phyloP scores from a whole-genome alignment of 2,797 vertebrate genomes.

The Uromys caudimaculatus region DNA sequence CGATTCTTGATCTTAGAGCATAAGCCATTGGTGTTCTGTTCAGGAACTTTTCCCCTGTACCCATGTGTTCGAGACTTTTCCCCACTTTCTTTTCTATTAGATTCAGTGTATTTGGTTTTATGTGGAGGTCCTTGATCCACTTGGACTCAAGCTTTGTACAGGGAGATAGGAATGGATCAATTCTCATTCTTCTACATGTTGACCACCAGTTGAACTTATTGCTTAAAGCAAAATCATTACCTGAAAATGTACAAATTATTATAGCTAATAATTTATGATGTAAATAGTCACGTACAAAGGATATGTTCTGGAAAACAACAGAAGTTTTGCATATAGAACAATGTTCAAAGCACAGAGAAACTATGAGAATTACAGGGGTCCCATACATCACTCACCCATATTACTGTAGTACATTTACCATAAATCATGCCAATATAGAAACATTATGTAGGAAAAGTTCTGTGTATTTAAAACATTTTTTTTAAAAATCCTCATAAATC shows the following conservation, averaged over 20 bases:
- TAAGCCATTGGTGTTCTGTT: too few relatives aligned
- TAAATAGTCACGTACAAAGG: constrained; percentile 45
- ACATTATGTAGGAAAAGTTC: neutral
- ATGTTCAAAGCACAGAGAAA: neutral
- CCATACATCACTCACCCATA: neutral
- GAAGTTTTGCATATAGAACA: constrained; percentile 39
- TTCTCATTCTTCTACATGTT: too few relatives aligned
- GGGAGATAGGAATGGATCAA: too few relatives aligned
- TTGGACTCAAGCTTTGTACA: too few relatives aligned
- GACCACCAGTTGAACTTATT: too few relatives aligned
- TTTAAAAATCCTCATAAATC: too few relatives aligned
- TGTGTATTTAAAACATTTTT: neutral
- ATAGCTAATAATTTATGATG: neutral
- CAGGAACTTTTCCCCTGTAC: too few relatives aligned
- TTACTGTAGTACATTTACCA: neutral
- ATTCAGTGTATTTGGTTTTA: too few relatives aligned
- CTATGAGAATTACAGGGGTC: neutral
- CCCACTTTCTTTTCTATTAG: too few relatives aligned
- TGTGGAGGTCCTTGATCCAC: too few relatives aligned
- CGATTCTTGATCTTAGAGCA: too few relatives aligned
- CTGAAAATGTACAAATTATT: constrained; percentile 43
- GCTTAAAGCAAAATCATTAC: constrained; percentile 20
- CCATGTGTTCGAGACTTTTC: too few relatives aligned
- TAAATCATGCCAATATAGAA: neutral
- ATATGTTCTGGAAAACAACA: constrained; percentile 42